phyloP scores from a whole-genome alignment of 1,140 invertebrate species.

The Micrasema minimum region DNA sequence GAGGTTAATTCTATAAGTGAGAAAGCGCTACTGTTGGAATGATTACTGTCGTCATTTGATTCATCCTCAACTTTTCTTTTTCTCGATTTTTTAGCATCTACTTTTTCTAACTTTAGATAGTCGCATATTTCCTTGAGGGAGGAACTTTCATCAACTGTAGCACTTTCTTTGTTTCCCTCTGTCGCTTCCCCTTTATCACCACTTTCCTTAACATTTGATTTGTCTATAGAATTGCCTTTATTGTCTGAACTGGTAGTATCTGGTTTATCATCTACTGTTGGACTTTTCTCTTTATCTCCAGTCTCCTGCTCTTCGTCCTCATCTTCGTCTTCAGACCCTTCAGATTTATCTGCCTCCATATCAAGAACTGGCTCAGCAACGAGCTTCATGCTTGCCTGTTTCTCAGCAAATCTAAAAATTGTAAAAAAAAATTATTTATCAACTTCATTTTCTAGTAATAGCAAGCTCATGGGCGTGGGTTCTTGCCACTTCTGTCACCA shows the following conservation, averaged over 20 bases:
- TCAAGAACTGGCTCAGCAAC: constrained; percentile 26
- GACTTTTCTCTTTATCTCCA: not conserved
- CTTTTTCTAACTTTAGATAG: constrained; percentile 14
- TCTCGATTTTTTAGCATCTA: not conserved
- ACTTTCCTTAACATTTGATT: not conserved
- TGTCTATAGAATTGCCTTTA: not conserved
- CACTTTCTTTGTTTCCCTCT: not conserved
- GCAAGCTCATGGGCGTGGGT: too few relatives aligned
- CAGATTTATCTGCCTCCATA: constrained; percentile 19
- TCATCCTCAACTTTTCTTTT: constrained; percentile 18
- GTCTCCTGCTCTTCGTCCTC: constrained; percentile 30
- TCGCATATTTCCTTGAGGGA: not conserved
- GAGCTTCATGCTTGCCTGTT: constrained; percentile 31
- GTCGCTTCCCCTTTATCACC: not conserved
- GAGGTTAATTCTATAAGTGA: constrained; percentile 40
- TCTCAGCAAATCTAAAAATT: constrained; percentile 42
- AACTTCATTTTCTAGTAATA: too few relatives aligned
- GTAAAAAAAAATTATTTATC: constrained; percentile 27
- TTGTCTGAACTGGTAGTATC: not conserved
- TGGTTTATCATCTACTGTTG: not conserved
- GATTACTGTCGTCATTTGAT: constrained; percentile 8
- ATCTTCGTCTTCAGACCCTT: constrained; percentile 12
- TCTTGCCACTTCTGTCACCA: too few relatives aligned
- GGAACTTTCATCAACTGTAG: not conserved
- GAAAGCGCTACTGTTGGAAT: constrained; percentile 23